Conservation (phyloP, 1,140 invertebrate species). For the Sminthurinus signatus region DNA sequence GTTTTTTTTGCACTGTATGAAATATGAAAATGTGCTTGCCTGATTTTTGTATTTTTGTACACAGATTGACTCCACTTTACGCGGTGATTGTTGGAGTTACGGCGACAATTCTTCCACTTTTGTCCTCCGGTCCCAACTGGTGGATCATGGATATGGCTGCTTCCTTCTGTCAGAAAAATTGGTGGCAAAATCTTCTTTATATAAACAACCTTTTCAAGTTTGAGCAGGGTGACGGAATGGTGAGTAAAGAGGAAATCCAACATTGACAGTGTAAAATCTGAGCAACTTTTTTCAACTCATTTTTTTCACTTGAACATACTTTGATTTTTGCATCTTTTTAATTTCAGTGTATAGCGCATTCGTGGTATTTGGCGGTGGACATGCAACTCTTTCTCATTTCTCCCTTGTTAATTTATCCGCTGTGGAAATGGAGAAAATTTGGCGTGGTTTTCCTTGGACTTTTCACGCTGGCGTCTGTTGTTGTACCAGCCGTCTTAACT, state of each 20-base stretch:
- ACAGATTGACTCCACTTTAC: slow-evolving; percentile 43
- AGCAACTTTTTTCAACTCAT: no score
- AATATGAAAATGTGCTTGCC: no score
- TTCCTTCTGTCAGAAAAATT: slow-evolving; percentile 58
- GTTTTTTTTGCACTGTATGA: no score
- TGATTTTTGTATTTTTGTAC: background rate
- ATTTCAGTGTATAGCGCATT: slow-evolving; percentile 64
- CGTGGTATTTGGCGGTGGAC: slow-evolving; percentile 74
- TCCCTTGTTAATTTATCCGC: slow-evolving; percentile 48
- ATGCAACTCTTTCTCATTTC: slow-evolving; percentile 67
- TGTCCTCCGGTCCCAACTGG: slow-evolving; percentile 31
- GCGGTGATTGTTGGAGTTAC: slow-evolving; percentile 18
- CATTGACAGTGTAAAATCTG: no score
- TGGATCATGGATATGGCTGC: slow-evolving; percentile 48
- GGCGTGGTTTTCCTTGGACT: slow-evolving; percentile 28
- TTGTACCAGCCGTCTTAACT: slow-evolving; percentile 10
- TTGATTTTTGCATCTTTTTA: no score
- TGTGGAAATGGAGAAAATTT: slow-evolving; percentile 39
- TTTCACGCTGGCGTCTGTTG: slow-evolving; percentile 23
- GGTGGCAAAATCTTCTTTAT: slow-evolving; percentile 79
- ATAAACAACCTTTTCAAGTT: background rate
- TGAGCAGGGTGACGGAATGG: slow-evolving; percentile 13
- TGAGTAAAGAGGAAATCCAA: slow-evolving; percentile 3
- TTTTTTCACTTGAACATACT: no score
- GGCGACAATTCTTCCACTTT: slow-evolving; percentile 40